A percentile compares a stretch with the other conserved stretches of the same genome.
phyloP scores from a whole-genome alignment of 2,113 vertebrate genomes.

The Petrocephalus microphthalmus region DNA sequence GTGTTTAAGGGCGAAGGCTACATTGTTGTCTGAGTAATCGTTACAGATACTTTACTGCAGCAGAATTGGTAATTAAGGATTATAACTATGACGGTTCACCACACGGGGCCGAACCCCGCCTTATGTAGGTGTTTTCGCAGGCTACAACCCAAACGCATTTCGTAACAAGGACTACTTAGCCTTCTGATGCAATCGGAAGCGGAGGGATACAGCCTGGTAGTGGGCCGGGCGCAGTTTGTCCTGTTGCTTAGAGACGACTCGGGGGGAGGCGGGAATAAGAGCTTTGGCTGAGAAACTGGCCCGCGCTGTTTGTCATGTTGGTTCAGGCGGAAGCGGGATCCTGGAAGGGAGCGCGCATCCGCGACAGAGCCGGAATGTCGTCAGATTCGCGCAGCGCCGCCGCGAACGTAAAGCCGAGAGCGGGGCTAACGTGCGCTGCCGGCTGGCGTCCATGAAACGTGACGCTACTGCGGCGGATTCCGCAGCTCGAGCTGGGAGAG shows the following conservation, averaged over 20 bases:
- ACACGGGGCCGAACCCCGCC: neutral
- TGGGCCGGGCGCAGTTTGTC: slow-evolving; percentile 53
- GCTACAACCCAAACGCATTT: slow-evolving; percentile 11
- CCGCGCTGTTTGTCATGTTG: slow-evolving; percentile 48
- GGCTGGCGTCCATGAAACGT: slow-evolving; percentile 63
- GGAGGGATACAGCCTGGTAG: slow-evolving; percentile 52
- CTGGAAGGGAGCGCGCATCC: slow-evolving; percentile 1
- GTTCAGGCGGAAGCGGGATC: slow-evolving; percentile 25
- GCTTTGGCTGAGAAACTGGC: slow-evolving; percentile 37
- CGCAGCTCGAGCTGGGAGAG: slow-evolving; percentile 67
- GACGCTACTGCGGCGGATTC: slow-evolving; percentile 65
- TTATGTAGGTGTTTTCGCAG: neutral
- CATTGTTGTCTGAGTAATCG: neutral
- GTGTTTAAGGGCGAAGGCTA: neutral
- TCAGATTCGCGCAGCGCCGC: slow-evolving; percentile 39
- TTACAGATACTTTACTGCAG: neutral
- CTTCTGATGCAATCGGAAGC: slow-evolving; percentile 66
- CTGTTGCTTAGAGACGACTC: slow-evolving; percentile 63
- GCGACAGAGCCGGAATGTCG: slow-evolving; percentile 58
- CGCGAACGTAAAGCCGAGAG: slow-evolving; percentile 41
- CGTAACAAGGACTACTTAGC: slow-evolving; percentile 49
- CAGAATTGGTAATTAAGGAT: neutral
- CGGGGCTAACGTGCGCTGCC: slow-evolving; percentile 43
- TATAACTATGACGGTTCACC: neutral
- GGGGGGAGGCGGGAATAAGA: slow-evolving; percentile 44